Percentiles rank a stretch among this genome's conserved stretches.
phyloP scores from a whole-genome alignment of 2,113 vertebrate genomes.

The Empidonax alnorum region DNA sequence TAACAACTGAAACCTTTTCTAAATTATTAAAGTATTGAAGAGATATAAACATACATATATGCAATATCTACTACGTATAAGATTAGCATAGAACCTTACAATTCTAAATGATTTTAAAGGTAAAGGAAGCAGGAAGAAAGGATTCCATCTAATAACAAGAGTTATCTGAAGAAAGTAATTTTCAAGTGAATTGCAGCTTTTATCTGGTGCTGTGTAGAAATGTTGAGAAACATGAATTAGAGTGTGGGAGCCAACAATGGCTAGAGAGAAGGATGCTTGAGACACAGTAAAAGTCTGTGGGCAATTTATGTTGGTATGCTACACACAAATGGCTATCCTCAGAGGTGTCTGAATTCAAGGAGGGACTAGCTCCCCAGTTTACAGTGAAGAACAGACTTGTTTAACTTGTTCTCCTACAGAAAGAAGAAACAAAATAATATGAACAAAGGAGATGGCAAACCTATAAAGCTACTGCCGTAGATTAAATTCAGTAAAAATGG shows the following conservation, averaged over 20 bases:
- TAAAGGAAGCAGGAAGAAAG: background rate
- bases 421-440: background rate
- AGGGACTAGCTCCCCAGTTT: background rate
- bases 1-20: background rate
- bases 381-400: background rate
- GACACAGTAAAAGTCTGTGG: background rate
- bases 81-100: background rate
- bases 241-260: background rate
- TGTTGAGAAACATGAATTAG: background rate
- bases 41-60: background rate
- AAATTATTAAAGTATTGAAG: background rate
- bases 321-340: background rate
- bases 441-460: background rate
- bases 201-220: background rate
- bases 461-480: background rate
- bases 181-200: background rate
- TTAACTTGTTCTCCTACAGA: background rate
- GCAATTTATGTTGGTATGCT: background rate
- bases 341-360: background rate
- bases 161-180: background rate
- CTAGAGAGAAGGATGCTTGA: background rate
- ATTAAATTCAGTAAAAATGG: background rate
- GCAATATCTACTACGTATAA: background rate
- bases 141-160: background rate
- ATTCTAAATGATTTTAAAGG: background rate